These are phyloP conservation scores for Amphiprion clarkii DNA, from an alignment of 2,797 vertebrate species.

Conservation along the genomic window DNA sequence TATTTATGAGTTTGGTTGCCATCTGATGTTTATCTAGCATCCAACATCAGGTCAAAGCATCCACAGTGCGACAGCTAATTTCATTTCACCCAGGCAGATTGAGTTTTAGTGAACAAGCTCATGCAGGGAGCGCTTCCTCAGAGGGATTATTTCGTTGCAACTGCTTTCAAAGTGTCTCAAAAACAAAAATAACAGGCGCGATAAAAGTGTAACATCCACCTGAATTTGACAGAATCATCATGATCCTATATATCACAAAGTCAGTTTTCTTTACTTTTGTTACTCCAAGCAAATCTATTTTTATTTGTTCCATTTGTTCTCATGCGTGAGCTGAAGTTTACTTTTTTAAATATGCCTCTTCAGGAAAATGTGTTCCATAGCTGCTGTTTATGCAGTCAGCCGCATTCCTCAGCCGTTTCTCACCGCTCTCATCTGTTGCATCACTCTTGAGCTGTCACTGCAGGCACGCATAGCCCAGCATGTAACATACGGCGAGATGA, in stretches of 20 bases:
- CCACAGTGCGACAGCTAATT: neutral
- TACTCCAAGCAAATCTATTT: neutral
- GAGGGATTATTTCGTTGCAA: neutral
- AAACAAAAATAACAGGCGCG: neutral
- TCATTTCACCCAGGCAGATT: neutral
- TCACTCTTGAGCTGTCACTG: constrained; percentile 62
- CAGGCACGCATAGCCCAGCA: constrained; percentile 56
- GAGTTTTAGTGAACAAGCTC: neutral
- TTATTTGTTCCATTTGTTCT: neutral
- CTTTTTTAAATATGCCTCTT: neutral
- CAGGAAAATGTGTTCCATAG: constrained; percentile 20
- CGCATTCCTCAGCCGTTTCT: constrained; percentile 47
- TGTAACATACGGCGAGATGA: constrained; percentile 63
- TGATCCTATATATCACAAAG: constrained; percentile 1
- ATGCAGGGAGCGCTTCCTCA: neutral
- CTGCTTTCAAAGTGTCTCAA: neutral
- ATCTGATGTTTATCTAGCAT: neutral
- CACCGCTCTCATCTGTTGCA: constrained; percentile 55
- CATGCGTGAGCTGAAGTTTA: neutral
- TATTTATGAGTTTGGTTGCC: neutral
- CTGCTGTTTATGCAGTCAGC: constrained; percentile 41
- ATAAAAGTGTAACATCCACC: neutral
- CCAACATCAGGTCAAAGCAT: neutral
- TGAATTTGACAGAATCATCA: neutral
- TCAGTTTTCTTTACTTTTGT: neutral